Evolutionary conservation across 2,797 vertebrate species (phyloP), one percentile per base, ranked within the genome.

Genomic region (Poecilia picta): DNA sequence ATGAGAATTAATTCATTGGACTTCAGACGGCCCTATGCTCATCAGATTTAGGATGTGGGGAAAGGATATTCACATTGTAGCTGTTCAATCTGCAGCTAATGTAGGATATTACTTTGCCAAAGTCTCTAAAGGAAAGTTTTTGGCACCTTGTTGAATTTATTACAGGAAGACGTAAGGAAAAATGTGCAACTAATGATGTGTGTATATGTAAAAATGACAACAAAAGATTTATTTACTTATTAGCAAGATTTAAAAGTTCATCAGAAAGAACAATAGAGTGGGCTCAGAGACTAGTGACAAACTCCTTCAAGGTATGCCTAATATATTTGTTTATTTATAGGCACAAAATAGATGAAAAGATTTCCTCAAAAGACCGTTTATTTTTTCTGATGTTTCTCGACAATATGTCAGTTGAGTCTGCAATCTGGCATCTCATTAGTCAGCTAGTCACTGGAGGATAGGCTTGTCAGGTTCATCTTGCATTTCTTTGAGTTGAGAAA

Each of bases 351-450:
- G 41, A 31, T 57, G 76, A 83, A 62, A 80, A 77, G 73, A 73
- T 78, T 79, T 81, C 47, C 76, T 78, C 66, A 70, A 47, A 70
- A 47, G 70, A 84, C 72, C 76, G 43, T 71, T 70, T 79, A 49
- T 51, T 68, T 72, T 79, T 53, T 81, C 31, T 81, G 59, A 83
- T 72, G 36, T 83, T 80, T 72, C 79, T 75, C 81, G 79, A 76
- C 81, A 83, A 80, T 68, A 74, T 64, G 85, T 84, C 86, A 80
- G 64, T 71, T 79, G 77, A 73, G 76, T 88, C 81, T 88, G 77
- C 82, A 83, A 77, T 75, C 73, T 85, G 81, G 72, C 81, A 81
- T 79, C 89, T 89, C 87, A 88, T 91, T 90, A 91, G 83, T 81
- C 81, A 86, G 79, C 78, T 66, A 82, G 79, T 87, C 84, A 87